Base-by-base conservation (phyloP, 2,113 vertebrate genomes). In the Myotis davidii region DNA sequence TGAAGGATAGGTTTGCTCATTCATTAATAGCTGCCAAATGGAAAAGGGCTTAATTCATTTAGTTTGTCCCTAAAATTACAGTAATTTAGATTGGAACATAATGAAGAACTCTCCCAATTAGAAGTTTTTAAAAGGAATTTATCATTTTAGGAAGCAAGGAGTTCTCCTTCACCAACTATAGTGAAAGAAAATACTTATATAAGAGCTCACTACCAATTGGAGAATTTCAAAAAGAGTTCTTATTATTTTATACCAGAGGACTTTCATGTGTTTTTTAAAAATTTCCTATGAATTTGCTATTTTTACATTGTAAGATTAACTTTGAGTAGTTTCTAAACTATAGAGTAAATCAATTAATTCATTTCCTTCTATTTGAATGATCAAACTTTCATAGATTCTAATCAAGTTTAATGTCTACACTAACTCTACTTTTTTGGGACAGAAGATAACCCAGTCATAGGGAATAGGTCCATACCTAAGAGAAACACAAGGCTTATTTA, bases 301-400 rank as follows among this genome's bases (percentile, higher is more conserved):
- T 89, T 89, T 37, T 23, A 81, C 4, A 72, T 12, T 37, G 20
- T 78, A 89, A 77, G 3, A 2, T 91, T 94, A 86, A 96, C 54
- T 96, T 17, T 83, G 37, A 65, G 12, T 25, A 94, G 54, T n/a
- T 85, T 69, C 77, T 69, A 92, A 94, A 48, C 18, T 34, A 74
- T 18, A 82, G 42, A 88, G 9, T 6, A 82, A 85, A 83, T 88
- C 0, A 86, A 32, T 70, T 92, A 37, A 78, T 88, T 90, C 61
- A 78, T 85, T 74, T 92, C 82, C 82, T 85, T 97, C 48, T 72
- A 52, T 93, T 77, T 79, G 29, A 87, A 89, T 91, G 74, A 59
- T 13, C 29, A 87, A 85, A 91, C 96, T 91, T 93, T 13, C 56
- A 48, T 93, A 94, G 25, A 79, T 73, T 96, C n/a, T 91, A 74